Conservation (phyloP, 2,113 vertebrate species). For the Tragelaphus buxtoni region DNA sequence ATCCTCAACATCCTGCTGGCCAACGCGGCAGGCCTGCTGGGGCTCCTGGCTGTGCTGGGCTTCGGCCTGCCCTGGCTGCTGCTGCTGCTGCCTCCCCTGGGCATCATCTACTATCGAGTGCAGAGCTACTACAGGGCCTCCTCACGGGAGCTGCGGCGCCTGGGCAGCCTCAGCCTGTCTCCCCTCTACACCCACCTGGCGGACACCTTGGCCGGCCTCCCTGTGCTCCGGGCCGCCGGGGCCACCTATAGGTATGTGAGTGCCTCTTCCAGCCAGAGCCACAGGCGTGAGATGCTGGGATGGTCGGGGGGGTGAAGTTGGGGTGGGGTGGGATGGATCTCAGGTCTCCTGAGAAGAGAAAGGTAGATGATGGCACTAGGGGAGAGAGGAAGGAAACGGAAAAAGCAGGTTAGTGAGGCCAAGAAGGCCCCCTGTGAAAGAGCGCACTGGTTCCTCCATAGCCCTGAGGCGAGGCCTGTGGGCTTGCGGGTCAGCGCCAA, state of each 20-base stretch:
- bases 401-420: neutral
- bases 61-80: constrained; percentile 92
- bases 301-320: neutral
- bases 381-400: neutral
- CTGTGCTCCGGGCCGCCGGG: constrained; percentile 87
- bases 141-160: constrained; percentile 92
- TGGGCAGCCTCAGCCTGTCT: constrained; percentile 92
- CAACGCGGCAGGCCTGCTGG: constrained; percentile 85
- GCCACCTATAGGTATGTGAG: constrained; percentile 84
- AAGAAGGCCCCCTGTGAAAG: neutral
- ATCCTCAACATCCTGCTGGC: constrained; percentile 94
- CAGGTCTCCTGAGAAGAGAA: neutral
- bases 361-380: neutral
- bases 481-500: neutral
- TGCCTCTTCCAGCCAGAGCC: neutral
- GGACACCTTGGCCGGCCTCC: constrained; percentile 91
- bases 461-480: neutral
- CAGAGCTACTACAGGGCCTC: constrained; percentile 91
- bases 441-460: accelerated
- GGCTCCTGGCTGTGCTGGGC: constrained; percentile 89
- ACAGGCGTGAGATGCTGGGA: neutral
- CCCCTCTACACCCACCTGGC: constrained; percentile 97
- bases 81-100: constrained; percentile 86
- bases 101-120: constrained; percentile 84
- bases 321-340: neutral